Evolutionary conservation across 2,113 vertebrate species (phyloP), one percentile per base, ranked within the genome.

Genomic region (Odobenus rosmarus): DNA sequence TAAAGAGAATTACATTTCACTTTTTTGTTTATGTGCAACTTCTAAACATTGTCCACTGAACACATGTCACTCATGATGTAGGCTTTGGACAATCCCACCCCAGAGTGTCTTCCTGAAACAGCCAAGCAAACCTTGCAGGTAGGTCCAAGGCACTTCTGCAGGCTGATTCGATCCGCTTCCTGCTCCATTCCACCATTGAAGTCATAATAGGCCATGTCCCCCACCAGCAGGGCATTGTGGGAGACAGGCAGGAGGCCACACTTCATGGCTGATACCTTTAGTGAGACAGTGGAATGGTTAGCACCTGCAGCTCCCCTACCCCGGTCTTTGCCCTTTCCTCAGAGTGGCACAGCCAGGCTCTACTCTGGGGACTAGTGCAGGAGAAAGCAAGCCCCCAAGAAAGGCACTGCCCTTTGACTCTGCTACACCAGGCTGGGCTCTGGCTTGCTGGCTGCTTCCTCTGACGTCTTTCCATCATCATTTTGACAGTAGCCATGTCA

Each of bases 71-170:
- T 62, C 61, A 61, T 33, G 26, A 72, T 11, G 1, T 21, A 1
- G 6, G 19, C 9, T 79, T 55, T 61, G 64, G 12, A 36, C 76
- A 92, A 46, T 4, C 72, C 62, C 53, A 28, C 21, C 79, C 42
- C 36, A 26, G 15, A 71, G 69, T 11, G 26, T 23, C 57, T 39
- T 81, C 86, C 74, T 16, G 18, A 84, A 88, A 81, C 19, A 76
- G 59, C 62, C 31, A 51, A 67, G 57, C 93, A 76, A 93, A 99
- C 99, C 99, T 99, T 99, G 98, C 99, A 99, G 71, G 99, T 99
- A 31, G 99, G 99, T 12, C 99, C 99, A 3, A 99, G 99, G 96
- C 99, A 99, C 98, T 99, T 99, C 98, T 99, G 99, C 87, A 99
- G 98, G 98, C 99, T 99, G 69, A 99, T 99, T 49, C 99, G 97